phyloP scores from a whole-genome alignment of 2,113 vertebrate species.

The Nibea albiflora region DNA sequence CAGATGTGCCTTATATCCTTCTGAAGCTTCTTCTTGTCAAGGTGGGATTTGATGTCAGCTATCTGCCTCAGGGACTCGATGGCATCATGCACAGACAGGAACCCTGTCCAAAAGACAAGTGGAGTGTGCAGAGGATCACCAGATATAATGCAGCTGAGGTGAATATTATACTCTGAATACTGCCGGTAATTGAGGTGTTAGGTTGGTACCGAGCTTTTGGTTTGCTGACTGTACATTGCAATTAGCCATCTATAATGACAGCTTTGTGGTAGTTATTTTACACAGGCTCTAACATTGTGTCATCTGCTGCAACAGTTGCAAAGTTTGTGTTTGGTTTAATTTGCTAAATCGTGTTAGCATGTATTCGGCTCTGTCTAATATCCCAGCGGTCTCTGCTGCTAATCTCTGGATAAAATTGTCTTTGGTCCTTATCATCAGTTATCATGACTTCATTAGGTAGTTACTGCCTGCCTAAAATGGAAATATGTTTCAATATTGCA shows the following conservation, averaged over 20 bases:
- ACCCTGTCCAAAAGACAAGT: slow-evolving; percentile 78
- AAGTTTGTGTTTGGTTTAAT: neutral
- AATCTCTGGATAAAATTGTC: neutral
- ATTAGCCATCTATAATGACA: neutral
- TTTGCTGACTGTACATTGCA: neutral
- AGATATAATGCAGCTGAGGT: neutral
- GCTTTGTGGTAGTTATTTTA: neutral
- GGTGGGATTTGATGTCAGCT: slow-evolving; percentile 84
- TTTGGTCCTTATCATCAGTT: slow-evolving; percentile 1
- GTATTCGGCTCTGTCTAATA: neutral
- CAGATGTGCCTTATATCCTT: slow-evolving; percentile 81
- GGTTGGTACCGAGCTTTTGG: neutral
- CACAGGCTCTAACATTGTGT: neutral
- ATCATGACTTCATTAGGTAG: neutral
- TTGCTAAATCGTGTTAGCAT: neutral
- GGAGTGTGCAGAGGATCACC: neutral
- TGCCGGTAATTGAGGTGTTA: slow-evolving; percentile 5
- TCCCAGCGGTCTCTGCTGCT: neutral
- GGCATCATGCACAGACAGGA: slow-evolving; percentile 85
- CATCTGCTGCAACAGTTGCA: neutral
- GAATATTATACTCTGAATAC: neutral
- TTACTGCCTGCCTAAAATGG: neutral
- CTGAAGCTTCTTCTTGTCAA: slow-evolving; percentile 85
- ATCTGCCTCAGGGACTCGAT: slow-evolving; percentile 87
- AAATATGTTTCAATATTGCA: slow-evolving; percentile 6